phyloP scores from a whole-genome alignment of 2,888 invertebrate genomes.

The Chydorus sphaericus region DNA sequence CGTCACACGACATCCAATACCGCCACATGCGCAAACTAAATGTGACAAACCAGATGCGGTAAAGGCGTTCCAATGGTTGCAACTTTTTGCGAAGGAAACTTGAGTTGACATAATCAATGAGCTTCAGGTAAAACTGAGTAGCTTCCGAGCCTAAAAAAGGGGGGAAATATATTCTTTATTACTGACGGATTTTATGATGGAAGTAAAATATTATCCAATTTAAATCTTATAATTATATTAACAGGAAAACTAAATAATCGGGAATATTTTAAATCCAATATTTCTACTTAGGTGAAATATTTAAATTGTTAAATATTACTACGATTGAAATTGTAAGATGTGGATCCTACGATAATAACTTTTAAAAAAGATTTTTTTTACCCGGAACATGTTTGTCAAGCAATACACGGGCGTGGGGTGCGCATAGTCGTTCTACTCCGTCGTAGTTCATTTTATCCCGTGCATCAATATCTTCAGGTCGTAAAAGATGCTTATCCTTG shows the following conservation, averaged over 20 bases:
- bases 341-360: not conserved
- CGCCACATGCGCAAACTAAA: not conserved
- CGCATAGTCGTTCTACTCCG: not conserved
- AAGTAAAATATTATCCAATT: too few species aligned
- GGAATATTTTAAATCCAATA: too few species aligned
- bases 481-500: not conserved
- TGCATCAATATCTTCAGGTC: not conserved
- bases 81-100: not conserved
- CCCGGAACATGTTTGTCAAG: not conserved
- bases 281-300: too few species aligned
- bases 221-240: too few species aligned
- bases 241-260: too few species aligned
- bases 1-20: not conserved
- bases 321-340: too few species aligned
- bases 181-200: too few species aligned
- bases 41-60: not conserved
- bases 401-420: not conserved
- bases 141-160: not conserved
- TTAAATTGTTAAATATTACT: too few species aligned
- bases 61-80: not conserved
- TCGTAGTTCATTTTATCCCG: not conserved
- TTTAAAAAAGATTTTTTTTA: not conserved
- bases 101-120: not conserved
- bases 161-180: not conserved
- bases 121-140: constrained; percentile 1